Conservation (phyloP, 2,113 vertebrate genomes). For the Elachura formosa region DNA sequence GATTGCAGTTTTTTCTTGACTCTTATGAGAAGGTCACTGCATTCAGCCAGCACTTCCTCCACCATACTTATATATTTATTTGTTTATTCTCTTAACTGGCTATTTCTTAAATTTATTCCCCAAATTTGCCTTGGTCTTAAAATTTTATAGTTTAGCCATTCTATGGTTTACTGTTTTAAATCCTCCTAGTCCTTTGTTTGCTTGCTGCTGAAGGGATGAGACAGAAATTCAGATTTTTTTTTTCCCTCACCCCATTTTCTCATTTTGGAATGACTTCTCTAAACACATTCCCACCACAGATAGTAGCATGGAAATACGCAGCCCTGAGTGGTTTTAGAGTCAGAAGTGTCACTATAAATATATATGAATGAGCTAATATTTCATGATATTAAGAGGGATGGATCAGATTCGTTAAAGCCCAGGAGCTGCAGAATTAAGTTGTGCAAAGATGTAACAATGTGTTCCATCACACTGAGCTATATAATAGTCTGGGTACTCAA, state of each 20-base stretch:
- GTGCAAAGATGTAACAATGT: not conserved
- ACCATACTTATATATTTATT: not conserved
- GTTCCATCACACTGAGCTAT: not conserved
- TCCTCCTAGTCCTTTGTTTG: not conserved
- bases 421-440: not conserved
- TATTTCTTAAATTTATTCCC: not conserved
- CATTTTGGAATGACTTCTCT: not conserved
- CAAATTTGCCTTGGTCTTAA: not conserved
- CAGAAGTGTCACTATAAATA: not conserved
- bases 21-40: not conserved
- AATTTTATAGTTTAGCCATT: not conserved
- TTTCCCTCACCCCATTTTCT: not conserved
- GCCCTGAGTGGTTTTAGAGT: not conserved
- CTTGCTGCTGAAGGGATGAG: not conserved
- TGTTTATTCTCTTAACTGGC: not conserved
- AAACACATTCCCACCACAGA: not conserved
- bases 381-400: not conserved
- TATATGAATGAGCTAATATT: not conserved
- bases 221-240: not conserved
- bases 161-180: not conserved
- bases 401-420: not conserved
- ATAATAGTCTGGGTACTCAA: not conserved
- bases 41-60: not conserved
- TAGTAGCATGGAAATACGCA: not conserved
- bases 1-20: not conserved